Conservation (phyloP, 2,113 vertebrate genomes). For the Mystacornis crossleyi region DNA sequence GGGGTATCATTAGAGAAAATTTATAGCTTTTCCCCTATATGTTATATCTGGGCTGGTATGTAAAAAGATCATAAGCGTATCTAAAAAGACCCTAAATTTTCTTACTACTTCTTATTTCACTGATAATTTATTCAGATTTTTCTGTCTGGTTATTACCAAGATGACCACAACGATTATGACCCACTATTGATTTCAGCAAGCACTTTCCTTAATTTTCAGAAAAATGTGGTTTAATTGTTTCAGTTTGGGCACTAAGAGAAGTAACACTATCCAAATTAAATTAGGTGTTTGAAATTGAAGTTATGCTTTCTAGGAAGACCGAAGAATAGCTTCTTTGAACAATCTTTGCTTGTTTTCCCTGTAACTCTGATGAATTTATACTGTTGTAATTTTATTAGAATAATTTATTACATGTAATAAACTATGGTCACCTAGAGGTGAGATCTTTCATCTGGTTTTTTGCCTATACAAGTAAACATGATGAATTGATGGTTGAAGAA, state of each 20-base stretch:
- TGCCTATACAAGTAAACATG: neutral
- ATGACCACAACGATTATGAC: neutral
- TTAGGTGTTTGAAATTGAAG: accelerated
- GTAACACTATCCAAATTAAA: neutral
- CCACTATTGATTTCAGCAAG: neutral
- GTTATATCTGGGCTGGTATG: accelerated
- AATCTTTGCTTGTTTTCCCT: neutral
- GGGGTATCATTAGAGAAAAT: neutral
- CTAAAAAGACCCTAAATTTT: neutral
- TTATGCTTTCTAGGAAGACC: neutral
- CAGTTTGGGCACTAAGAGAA: neutral
- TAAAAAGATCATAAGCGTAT: neutral
- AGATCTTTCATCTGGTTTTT: neutral
- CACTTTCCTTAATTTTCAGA: neutral
- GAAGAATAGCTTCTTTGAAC: neutral
- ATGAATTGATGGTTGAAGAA: neutral
- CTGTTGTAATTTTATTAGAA: neutral
- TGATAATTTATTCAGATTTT: neutral
- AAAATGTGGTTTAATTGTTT: neutral
- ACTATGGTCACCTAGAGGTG: neutral
- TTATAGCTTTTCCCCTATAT: neutral
- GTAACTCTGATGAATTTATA: neutral
- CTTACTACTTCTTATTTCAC: neutral
- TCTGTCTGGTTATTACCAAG: neutral
- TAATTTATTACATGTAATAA: neutral